Base-by-base conservation (phyloP, 30 jellyfish, hydroid and myxozoan genomes). In the Aurelia sp. region DNA sequence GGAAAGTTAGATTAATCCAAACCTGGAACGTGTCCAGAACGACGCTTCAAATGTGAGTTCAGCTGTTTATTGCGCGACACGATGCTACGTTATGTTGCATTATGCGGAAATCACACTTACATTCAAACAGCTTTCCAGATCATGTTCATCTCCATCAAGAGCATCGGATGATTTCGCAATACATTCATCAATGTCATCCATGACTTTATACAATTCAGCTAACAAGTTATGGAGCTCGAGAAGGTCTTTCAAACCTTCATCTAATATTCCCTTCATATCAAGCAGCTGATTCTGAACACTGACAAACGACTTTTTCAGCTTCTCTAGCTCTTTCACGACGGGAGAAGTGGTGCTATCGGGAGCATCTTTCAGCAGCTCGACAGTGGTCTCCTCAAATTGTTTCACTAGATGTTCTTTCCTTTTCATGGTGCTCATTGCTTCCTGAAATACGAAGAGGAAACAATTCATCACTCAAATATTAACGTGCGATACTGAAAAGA, bases 101-200 rank as follows among this genome's bases (percentile, higher is more conserved):
- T 19, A 17, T 13, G 24, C 62, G 24, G 13, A 10, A 21, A 4
- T 13, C 20, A 22, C 8, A 75, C 95, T 88, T 67, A 93, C 98
- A 53, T 63, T 66, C 67, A 93, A 67, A 75, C 98, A 93, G n/a
- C 90, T 67, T 82, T 87, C 88, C 71, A 93, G 35, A 59, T 93
- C 97, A 48, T 82, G 92, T 48, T 87, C 93, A 72, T 88, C 98
- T 3, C 97, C 97, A 70, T 88, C 97, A 13, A 87, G 67, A 6
- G 87, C 96, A 70, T 87, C 97, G 3, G 95, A 80, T 38, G 98
- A 82, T 62, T 82, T 87, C 44, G 91, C 79, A 60, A 88, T 93
- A 44, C 96, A 95, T 17, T 81, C 90, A 93, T 88, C 98, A 67
- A 88, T 71, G 41, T 74, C 84, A 16, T 93, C 98, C 98, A 93